Conservation (phyloP, 2,888 invertebrate genomes). For the Pinctada fucata region DNA sequence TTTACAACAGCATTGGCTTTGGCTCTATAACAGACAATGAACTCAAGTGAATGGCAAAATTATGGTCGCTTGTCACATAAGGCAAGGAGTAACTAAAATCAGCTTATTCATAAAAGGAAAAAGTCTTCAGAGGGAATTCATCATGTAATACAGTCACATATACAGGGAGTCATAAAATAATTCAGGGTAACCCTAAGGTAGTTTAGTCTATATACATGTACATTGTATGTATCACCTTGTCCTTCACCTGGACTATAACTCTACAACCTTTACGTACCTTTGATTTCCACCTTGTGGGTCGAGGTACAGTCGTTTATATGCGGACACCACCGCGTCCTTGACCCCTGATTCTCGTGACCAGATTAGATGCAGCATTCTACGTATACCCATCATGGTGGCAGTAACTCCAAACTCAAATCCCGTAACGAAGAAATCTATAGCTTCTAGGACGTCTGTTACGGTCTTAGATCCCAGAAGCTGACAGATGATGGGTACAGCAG, state of each 20-base stretch:
- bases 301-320: slow-evolving; percentile 85
- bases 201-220: no score
- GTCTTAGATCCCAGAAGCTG: slow-evolving; percentile 81
- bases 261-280: slow-evolving; percentile 47
- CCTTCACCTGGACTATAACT: no score
- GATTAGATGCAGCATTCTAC: slow-evolving; percentile 87
- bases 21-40: slow-evolving; percentile 55
- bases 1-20: slow-evolving; percentile 81
- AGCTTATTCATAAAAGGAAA: no score
- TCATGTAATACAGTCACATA: no score
- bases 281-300: slow-evolving; percentile 59
- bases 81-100: not conserved
- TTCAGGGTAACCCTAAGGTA: no score
- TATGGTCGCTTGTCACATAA: not conserved
- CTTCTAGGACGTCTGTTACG: slow-evolving; percentile 89
- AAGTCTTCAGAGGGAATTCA: no score
- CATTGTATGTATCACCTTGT: no score
- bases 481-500: slow-evolving; percentile 83
- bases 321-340: slow-evolving; percentile 85
- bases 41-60: not conserved
- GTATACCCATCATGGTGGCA: slow-evolving; percentile 82
- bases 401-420: slow-evolving; percentile 79
- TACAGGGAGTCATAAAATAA: not conserved
- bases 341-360: slow-evolving; percentile 87
- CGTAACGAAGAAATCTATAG: slow-evolving; percentile 91